These are phyloP conservation scores for Tinamus guttatus DNA, from an alignment of 2,113 vertebrate genomes.

Conservation along the genomic window DNA sequence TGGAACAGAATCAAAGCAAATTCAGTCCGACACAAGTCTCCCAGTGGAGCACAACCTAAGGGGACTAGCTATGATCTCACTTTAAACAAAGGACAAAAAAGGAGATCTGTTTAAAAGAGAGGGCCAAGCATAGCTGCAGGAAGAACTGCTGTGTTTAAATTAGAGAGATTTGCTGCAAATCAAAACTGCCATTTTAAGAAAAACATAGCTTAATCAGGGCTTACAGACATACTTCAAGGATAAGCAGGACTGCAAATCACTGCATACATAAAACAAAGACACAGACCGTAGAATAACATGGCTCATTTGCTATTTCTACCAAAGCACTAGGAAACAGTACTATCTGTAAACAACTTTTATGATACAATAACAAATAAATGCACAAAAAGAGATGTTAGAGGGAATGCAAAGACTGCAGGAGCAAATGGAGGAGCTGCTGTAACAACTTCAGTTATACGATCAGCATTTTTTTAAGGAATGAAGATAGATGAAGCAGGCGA, in stretches of 20 bases:
- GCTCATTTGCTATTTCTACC: neutral
- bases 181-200: constrained; percentile 7
- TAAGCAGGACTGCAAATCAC: neutral
- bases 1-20: constrained; percentile 20
- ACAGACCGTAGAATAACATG: neutral
- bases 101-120: neutral
- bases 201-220: neutral
- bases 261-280: neutral
- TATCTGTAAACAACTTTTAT: neutral
- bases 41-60: neutral
- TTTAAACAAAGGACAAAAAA: neutral
- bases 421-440: neutral
- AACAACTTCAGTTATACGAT: neutral
- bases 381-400: neutral
- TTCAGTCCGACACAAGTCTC: neutral
- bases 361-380: neutral
- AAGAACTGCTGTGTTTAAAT: constrained; percentile 5
- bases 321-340: neutral
- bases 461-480: neutral
- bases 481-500: neutral
- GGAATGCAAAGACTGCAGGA: neutral
- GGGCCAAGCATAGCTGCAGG: neutral
- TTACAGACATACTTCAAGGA: neutral
- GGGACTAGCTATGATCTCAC: neutral
- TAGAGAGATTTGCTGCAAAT: neutral